Percentiles rank a stretch among this genome's conserved stretches.
phyloP scores from a whole-genome alignment of 2,888 invertebrate genomes.

The Hirtodrosophila duncani region DNA sequence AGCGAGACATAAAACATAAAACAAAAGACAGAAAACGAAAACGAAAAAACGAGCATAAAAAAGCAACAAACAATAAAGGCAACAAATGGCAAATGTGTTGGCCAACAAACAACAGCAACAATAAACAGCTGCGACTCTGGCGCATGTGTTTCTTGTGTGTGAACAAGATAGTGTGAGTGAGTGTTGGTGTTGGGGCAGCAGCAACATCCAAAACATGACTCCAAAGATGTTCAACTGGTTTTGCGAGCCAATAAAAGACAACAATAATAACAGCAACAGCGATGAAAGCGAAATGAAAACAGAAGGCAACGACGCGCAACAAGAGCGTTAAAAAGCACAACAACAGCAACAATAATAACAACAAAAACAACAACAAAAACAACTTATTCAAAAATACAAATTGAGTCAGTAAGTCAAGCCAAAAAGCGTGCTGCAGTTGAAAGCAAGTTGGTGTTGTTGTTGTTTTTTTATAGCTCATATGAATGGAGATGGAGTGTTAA shows the following conservation, averaged over 20 bases:
- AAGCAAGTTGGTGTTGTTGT: background rate
- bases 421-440: conserved; percentile 25
- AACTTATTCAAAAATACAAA: conserved; percentile 42
- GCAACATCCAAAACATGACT: conserved; percentile 22
- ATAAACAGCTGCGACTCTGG: conserved; percentile 53
- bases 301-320: conserved; percentile 56
- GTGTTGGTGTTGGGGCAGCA: conserved; percentile 1
- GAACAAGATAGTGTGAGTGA: conserved; percentile 11
- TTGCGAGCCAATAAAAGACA: conserved; percentile 53
- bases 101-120: conserved; percentile 21
- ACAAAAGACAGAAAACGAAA: conserved; percentile 34
- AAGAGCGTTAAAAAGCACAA: conserved; percentile 35
- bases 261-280: conserved; percentile 28
- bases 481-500: conserved; percentile 12
- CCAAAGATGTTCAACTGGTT: conserved; percentile 64
- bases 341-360: conserved; percentile 19
- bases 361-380: conserved; percentile 3
- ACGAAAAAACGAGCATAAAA: conserved; percentile 10
- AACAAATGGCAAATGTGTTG: conserved; percentile 37
- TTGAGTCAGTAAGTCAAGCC: conserved; percentile 60
- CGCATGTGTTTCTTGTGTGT: background rate
- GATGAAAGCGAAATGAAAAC: conserved; percentile 39
- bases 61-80: conserved; percentile 35
- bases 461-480: background rate
- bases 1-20: conserved; percentile 53